Conservation (phyloP, 92 coral and sea anemone genomes). For the Blastomussa wellsi region DNA sequence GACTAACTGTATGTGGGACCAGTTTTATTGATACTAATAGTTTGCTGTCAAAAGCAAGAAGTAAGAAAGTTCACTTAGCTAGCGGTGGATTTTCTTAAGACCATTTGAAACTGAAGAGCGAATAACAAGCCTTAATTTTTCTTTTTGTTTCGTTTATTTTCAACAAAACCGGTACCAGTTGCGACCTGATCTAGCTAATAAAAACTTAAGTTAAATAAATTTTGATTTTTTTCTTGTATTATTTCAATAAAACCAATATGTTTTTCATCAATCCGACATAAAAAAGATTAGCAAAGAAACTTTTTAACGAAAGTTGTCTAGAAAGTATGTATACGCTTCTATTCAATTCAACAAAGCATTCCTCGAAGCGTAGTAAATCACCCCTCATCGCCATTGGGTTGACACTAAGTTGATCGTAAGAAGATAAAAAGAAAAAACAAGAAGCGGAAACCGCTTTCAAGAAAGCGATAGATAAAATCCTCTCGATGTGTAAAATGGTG, state of each 20-base stretch:
- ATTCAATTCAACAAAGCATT: not conserved
- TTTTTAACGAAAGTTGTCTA: not conserved
- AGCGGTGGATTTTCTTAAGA: not conserved
- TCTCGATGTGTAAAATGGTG: not conserved
- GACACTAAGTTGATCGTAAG: not conserved
- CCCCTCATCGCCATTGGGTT: not conserved
- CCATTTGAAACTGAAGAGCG: not conserved
- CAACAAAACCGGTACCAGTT: slow-evolving; percentile 27
- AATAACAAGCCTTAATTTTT: not conserved
- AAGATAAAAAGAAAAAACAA: not conserved
- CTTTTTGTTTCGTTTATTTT: not conserved
- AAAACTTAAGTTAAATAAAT: not conserved
- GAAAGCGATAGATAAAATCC: not conserved
- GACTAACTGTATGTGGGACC: not conserved
- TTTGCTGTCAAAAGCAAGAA: not conserved
- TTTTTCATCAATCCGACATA: not conserved
- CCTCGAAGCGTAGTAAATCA: not conserved
- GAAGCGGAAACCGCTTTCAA: not conserved
- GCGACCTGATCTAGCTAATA: slow-evolving; percentile 10
- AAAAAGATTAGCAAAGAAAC: not conserved
- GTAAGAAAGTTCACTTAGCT: not conserved
- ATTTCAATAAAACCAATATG: not conserved
- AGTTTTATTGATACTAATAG: not conserved
- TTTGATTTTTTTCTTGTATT: not conserved
- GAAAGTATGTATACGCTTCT: not conserved